Conservation (phyloP, 2,113 vertebrate species). For the Gymnobelideus leadbeateri region DNA sequence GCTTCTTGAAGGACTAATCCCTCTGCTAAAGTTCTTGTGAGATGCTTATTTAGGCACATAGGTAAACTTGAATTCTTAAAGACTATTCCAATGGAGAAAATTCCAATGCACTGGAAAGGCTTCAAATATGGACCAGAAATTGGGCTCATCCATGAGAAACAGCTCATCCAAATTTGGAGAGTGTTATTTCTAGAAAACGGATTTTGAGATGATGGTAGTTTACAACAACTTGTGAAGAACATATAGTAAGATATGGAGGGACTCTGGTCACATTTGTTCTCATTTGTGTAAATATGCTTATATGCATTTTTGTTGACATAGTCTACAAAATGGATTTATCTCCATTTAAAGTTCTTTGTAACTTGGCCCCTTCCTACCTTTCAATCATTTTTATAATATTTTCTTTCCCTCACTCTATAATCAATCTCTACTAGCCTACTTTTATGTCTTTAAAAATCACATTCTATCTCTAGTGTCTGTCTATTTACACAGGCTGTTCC, state of each 20-base stretch:
- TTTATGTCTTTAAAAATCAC: background rate
- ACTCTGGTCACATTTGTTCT: background rate
- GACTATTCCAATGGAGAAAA: background rate
- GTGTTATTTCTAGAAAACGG: background rate
- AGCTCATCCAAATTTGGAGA: background rate
- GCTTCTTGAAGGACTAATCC: background rate
- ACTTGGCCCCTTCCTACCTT: background rate
- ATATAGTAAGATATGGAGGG: background rate
- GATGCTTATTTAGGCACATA: background rate
- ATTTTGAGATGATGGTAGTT: background rate
- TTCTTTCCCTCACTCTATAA: background rate
- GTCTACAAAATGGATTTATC: background rate
- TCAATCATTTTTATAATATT: background rate
- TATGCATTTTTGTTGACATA: background rate
- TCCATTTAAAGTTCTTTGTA: background rate
- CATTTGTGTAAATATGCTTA: background rate
- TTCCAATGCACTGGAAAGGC: background rate
- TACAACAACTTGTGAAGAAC: background rate
- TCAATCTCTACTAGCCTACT: background rate
- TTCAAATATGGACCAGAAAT: background rate
- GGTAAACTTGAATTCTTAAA: background rate
- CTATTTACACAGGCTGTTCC: background rate
- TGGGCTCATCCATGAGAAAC: background rate
- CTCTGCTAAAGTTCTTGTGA: background rate
- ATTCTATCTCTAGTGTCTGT: background rate